Evolutionary conservation across 1,140 invertebrate species (phyloP).

Genomic region (Oreohelix idahoensis): DNA sequence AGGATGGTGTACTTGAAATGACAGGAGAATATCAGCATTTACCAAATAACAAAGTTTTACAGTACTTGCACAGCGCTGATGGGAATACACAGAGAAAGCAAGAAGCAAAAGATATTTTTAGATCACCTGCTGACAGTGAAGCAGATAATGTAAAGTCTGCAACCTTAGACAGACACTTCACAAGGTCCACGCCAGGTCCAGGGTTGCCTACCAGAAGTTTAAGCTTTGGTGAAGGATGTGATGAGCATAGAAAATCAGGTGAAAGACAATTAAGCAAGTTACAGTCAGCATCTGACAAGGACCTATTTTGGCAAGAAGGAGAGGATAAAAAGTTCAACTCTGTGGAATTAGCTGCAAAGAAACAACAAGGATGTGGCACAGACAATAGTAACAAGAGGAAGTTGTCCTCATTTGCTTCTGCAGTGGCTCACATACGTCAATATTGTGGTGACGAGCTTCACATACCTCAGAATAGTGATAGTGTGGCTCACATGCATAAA

Average conservation of each 20-base stretch:
- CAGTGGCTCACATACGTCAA: slow-evolving; percentile 27
- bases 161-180: neutral
- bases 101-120: neutral
- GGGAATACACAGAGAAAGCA: neutral
- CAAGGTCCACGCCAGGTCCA: neutral
- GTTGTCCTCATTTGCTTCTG: slow-evolving; percentile 24
- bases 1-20: neutral
- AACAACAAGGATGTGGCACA: neutral
- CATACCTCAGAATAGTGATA: neutral
- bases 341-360: neutral
- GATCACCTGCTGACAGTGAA: neutral
- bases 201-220: neutral
- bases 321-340: neutral
- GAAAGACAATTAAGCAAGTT: neutral
- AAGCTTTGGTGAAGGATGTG: neutral
- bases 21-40: neutral
- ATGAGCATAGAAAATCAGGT: neutral
- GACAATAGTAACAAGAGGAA: neutral
- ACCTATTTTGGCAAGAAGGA: neutral
- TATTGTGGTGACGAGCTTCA: too few species aligned
- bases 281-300: neutral
- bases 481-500: neutral
- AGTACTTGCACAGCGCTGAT: neutral
- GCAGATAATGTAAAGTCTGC: neutral
- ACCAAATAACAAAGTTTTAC: neutral